Conservation (phyloP, 2,113 vertebrate genomes). For the Elephantulus edwardii region DNA sequence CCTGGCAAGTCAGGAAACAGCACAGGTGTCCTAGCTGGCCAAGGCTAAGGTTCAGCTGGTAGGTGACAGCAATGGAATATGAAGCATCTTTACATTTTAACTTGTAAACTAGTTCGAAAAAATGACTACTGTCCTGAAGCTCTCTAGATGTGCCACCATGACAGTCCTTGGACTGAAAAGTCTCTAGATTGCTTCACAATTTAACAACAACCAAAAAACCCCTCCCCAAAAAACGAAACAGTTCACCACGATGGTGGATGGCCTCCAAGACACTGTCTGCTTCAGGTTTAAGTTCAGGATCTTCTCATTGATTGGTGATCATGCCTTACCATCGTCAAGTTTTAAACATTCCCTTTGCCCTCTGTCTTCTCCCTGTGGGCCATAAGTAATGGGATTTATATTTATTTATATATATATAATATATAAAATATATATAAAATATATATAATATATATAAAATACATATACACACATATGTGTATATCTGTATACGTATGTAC, state of each 20-base stretch:
- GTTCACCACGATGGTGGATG: background rate
- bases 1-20: background rate
- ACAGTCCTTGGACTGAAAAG: background rate
- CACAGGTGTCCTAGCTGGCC: background rate
- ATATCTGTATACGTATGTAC: too few species aligned
- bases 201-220: background rate
- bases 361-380: background rate
- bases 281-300: background rate
- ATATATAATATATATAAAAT: too few species aligned
- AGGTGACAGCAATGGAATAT: too few species aligned
- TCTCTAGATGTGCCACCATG: background rate
- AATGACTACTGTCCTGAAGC: background rate
- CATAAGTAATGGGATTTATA: background rate
- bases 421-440: too few species aligned
- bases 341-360: background rate
- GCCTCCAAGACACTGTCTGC: background rate
- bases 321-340: background rate
- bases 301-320: fast-evolving
- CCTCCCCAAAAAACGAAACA: too few species aligned
- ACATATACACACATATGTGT: too few species aligned
- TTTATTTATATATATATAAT: too few species aligned
- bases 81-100: background rate
- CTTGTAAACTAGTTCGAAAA: background rate
- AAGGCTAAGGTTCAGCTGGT: background rate
- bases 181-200: background rate